Base-by-base conservation (phyloP, 1,140 invertebrate genomes). In the Drosophila virilis region DNA sequence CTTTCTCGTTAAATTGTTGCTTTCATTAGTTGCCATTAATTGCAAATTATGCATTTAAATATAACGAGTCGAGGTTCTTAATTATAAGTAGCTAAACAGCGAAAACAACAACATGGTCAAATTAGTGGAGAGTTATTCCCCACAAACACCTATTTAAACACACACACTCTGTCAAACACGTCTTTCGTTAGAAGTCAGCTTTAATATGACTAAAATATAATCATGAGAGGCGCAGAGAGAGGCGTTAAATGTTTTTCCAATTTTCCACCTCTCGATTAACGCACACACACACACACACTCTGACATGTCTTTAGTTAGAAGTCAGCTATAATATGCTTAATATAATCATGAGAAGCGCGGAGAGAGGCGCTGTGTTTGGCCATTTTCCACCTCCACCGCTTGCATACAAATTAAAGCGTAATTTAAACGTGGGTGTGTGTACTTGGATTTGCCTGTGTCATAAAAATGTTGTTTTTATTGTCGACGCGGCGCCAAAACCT, bases 351-450 rank as follows among this genome's bases (percentile, higher is more conserved):
- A 80, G 42, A 48, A 61, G 66, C 59, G 43, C 55, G 40, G 15
- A 68, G 46, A 50, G 42, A 28, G 42, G 13, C 10, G 32, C 40
- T 2, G 10, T 55, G 6, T n/a, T 40, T 22, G 32, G 6, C 51
- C 57, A 66, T 58, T 40, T 37, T 17, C 45, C 17, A 28, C 45
- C 46, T 32, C 22, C 32, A 52, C 54, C 57, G 59, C 55, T 51
- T 86, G 81, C 74, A 85, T 85, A 86, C 82, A 85, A 86, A 85
- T 85, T 79, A 81, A 85, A 85, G 69, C 75, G 73, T 85, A 86
- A 85, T 85, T 78, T 52, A 64, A 35, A 74, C 51, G 32, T 32
- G 22, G 4, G 57, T 52, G 46, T 60, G 64, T 17, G 5, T 37
- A 33, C 37, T n/a, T 42, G 40, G 35, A 50, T 66, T 70, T 66